Conservation (phyloP, 2,888 invertebrate genomes). For the Nezara viridula region DNA sequence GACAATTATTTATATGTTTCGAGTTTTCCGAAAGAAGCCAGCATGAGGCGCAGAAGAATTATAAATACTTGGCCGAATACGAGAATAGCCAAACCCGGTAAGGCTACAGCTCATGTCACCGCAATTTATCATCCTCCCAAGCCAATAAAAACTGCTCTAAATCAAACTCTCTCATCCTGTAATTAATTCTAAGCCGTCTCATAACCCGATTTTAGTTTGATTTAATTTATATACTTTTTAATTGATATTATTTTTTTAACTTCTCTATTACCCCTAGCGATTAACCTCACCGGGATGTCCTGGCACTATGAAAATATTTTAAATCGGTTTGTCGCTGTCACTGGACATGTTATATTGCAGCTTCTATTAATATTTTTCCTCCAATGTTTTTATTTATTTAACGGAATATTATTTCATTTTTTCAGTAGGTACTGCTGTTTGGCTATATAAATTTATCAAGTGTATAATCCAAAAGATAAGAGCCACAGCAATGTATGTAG, state of each 20-base stretch:
- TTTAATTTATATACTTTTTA: conserved; percentile 47
- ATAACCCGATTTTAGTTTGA: not conserved
- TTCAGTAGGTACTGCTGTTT: too few relatives aligned
- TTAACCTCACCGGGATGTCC: not conserved
- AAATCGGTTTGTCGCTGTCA: not conserved
- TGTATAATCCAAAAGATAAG: too few relatives aligned
- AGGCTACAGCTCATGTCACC: conserved; percentile 43
- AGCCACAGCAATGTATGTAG: too few relatives aligned
- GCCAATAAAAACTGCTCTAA: conserved; percentile 55
- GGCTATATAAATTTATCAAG: too few relatives aligned
- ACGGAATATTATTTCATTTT: too few relatives aligned
- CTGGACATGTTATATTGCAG: not conserved
- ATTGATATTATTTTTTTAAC: conserved; percentile 55
- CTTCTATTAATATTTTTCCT: too few relatives aligned
- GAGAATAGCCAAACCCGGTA: conserved; percentile 8
- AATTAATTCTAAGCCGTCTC: conserved; percentile 42
- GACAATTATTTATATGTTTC: too few relatives aligned
- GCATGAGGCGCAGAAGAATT: not conserved
- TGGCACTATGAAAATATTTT: not conserved
- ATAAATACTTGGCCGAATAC: not conserved
- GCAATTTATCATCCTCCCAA: not conserved
- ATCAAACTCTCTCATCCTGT: conserved; percentile 52
- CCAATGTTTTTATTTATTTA: too few relatives aligned
- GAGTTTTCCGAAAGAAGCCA: not conserved
- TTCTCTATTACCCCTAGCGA: not conserved